Evolutionary conservation across 2,797 vertebrate species (phyloP).

Genomic region (Squalus acanthias): DNA sequence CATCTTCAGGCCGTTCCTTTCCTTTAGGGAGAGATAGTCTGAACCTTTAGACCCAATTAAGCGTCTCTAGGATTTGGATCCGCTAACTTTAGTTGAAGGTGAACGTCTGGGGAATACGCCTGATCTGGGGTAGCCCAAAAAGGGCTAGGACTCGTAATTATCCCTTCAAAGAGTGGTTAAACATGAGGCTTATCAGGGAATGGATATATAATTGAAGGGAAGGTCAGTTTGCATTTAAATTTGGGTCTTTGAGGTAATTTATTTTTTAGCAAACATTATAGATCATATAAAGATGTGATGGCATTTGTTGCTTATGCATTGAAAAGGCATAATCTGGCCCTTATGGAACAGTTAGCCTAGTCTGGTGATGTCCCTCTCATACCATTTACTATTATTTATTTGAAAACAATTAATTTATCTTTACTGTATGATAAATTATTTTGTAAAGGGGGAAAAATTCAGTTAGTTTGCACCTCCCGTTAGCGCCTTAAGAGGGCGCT

Average conservation of each 20-base stretch:
- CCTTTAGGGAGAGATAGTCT: too few species aligned
- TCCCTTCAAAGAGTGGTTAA: not conserved
- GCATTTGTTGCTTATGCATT: not conserved
- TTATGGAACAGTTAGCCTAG: too few species aligned
- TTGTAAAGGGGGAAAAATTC: not conserved
- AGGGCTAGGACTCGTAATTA: too few species aligned
- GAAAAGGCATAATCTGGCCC: not conserved
- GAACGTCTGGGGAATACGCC: too few species aligned
- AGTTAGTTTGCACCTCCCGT: too few species aligned
- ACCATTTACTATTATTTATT: not conserved
- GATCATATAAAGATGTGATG: not conserved
- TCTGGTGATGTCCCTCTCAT: not conserved
- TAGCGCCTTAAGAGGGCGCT: too few species aligned
- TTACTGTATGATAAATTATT: not conserved
- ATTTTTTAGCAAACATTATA: not conserved
- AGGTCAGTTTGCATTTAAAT: not conserved
- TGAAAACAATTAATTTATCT: not conserved
- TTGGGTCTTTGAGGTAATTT: not conserved
- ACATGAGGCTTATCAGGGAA: not conserved
- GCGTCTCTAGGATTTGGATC: too few species aligned
- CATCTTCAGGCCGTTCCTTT: too few species aligned
- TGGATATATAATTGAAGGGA: not conserved
- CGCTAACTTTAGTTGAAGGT: too few species aligned
- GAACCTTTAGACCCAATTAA: too few species aligned
- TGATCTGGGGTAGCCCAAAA: too few species aligned